phyloP scores from a whole-genome alignment of 2,797 vertebrate genomes.

The Urosaurus nigricauda region DNA sequence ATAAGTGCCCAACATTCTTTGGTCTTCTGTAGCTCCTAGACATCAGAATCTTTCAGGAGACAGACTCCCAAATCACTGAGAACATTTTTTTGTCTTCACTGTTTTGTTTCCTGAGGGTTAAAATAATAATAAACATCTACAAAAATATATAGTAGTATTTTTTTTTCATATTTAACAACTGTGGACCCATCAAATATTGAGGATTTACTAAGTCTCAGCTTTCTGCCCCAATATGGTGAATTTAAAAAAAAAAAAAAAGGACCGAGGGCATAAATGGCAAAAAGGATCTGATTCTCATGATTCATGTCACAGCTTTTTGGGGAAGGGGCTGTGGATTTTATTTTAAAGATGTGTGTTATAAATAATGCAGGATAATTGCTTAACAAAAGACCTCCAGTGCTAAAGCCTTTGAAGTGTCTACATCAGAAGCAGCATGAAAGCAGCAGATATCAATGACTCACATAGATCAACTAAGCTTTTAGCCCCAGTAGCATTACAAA shows the following conservation, averaged over 20 bases:
- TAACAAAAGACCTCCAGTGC: slow-evolving; percentile 67
- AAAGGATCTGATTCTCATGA: slow-evolving; percentile 45
- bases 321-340: no score
- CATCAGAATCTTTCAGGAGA: no score
- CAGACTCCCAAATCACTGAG: no score
- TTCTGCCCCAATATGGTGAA: neutral
- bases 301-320: slow-evolving; percentile 45
- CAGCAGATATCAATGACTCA: slow-evolving; percentile 57
- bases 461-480: slow-evolving; percentile 48
- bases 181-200: neutral
- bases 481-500: slow-evolving; percentile 44
- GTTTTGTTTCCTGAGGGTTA: no score
- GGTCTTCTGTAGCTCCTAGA: no score
- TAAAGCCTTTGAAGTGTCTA: slow-evolving; percentile 66
- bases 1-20: no score
- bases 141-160: neutral
- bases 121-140: neutral
- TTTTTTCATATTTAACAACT: neutral
- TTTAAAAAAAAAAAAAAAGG: no score
- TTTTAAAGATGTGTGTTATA: slow-evolving; percentile 61
- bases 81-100: no score
- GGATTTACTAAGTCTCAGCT: neutral
- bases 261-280: slow-evolving; percentile 14
- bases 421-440: slow-evolving; percentile 72
- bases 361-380: slow-evolving; percentile 62